A percentile compares a stretch with the other conserved stretches of the same genome.
Conservation (phyloP, 1,140 invertebrate species). For the Megalopta genalis region DNA sequence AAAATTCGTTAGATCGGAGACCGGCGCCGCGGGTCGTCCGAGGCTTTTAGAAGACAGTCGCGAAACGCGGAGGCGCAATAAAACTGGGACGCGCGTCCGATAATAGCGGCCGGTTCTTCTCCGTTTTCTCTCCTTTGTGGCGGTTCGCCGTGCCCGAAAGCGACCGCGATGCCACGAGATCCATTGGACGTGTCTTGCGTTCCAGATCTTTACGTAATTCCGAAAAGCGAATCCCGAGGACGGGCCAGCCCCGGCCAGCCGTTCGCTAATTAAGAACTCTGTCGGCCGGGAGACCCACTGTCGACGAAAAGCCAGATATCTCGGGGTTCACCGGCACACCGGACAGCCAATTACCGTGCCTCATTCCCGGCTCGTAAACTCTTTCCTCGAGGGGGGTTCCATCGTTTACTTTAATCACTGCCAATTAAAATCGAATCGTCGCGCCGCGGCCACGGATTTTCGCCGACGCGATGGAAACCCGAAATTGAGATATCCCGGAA, state of each 20-base stretch:
- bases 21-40: conserved; percentile 4
- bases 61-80: conserved; percentile 24
- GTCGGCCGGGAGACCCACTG: background rate
- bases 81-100: conserved; percentile 27
- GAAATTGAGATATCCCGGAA: too few relatives aligned
- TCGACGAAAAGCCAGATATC: conserved; percentile 20
- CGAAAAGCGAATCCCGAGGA: conserved; percentile 21
- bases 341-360: conserved; percentile 11
- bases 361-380: background rate
- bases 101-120: conserved; percentile 31
- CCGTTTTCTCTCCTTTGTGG: conserved; percentile 51
- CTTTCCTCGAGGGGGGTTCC: background rate
- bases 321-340: background rate
- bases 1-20: background rate
- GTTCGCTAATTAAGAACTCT: conserved; percentile 26
- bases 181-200: too few relatives aligned
- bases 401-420: background rate
- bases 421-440: conserved; percentile 3
- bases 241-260: background rate
- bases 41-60: conserved; percentile 28
- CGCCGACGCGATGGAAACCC: too few relatives aligned
- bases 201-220: conserved; percentile 43
- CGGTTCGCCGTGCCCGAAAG: too few relatives aligned
- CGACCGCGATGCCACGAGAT: too few relatives aligned
- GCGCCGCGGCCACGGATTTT: background rate